Base-by-base conservation (phyloP, 2,888 invertebrate genomes). In the Vesta saturnalis region DNA sequence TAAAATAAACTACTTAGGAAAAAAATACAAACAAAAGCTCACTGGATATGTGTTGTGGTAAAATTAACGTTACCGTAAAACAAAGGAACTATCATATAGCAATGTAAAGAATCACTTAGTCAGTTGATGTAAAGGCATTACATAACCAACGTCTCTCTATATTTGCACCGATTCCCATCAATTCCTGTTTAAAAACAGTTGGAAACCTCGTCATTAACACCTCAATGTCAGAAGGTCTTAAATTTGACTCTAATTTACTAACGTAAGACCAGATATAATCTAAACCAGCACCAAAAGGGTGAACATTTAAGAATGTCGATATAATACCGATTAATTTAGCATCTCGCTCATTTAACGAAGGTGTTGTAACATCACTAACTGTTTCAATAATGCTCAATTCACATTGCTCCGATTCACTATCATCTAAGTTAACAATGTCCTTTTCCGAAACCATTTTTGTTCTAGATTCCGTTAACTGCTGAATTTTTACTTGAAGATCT, bases 221-320 rank as follows among this genome's bases (percentile, higher is more conserved):
- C 83, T 94, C 94, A 12, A 96, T 89, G 72, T 92, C 91, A 46
- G 91, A 89, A 56, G 93, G 91, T 68, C 91, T 87, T 57, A 93
- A 85, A 74, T 86, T 86, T 1, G 92, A 87, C 77, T 94, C 91
- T 73, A 95, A 86, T 79, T 93, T 94, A 78, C 94, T 93, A 18
- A 97, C 89, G 84, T 96, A 97, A 6, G 94, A 94, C 87, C 94
- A 94, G 72, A 97, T 92, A 83, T 95, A 94, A 82, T 95, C 95
- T 1, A 95, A 87, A 67, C 93, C 94, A 1, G 96, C 96, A 55
- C 97, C 97, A 79, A 93, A 93, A 0, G 97, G 97, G 85, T 97
- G 97, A 43, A 97, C 94, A 84, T 95, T 91, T 60, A 97, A 87
- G 85, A 96, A 97, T 5, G 95, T 93, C 2, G 96, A 93, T 77